Evolutionary conservation across 2,113 vertebrate species (phyloP).

Genomic region (Zosterops lateralis): DNA sequence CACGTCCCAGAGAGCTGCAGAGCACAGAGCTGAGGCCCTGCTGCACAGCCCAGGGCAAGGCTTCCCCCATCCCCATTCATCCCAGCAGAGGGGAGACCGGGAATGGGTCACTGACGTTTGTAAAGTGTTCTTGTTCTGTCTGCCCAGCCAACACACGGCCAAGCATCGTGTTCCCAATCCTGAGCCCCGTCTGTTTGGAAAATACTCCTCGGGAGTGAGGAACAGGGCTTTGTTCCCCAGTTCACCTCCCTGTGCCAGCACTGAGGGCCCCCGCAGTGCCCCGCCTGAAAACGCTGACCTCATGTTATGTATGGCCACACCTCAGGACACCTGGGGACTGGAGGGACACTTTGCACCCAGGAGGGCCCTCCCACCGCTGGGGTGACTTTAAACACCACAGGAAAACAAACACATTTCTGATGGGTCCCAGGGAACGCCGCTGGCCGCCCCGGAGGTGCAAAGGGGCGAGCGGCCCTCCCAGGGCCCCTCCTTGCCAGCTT

Average conservation of each 20-base stretch:
- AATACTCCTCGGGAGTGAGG: neutral
- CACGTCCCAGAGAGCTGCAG: fast-evolving
- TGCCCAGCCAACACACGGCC: neutral
- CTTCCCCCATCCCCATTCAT: neutral
- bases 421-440: neutral
- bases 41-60: neutral
- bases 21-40: neutral
- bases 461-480: fast-evolving
- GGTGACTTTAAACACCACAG: neutral
- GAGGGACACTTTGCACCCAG: neutral
- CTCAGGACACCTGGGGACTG: neutral
- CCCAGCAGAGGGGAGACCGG: neutral
- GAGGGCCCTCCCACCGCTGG: neutral
- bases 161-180: neutral
- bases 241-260: neutral
- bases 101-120: neutral
- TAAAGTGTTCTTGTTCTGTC: neutral
- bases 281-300: neutral
- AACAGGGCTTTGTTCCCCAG: neutral
- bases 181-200: neutral
- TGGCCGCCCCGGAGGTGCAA: neutral
- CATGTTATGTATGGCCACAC: neutral
- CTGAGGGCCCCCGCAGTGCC: fast-evolving
- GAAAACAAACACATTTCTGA: neutral
- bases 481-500: neutral